Evolutionary conservation across 2,797 vertebrate genomes (phyloP), one percentile per base, ranked within the genome.

Genomic region (Peromyscus attwateri): DNA sequence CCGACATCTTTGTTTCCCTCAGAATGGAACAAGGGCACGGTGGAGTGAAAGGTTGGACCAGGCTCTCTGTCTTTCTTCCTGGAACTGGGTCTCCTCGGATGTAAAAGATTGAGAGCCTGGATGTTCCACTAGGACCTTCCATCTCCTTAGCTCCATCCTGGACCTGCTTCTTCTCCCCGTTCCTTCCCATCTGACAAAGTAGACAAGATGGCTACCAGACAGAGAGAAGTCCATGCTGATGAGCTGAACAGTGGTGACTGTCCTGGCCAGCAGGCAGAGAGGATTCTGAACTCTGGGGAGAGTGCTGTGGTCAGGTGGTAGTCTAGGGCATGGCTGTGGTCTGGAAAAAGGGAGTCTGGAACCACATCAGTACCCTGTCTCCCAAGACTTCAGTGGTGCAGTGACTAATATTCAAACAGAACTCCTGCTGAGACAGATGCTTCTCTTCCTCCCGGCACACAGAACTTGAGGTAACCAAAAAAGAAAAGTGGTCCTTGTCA

Each of bases 321-420:
- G 1, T 0, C 49, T 52, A 52, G 68, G 60, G 0, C 2, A 0
- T 7, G n/a, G 31, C 8, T 13, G 16, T 37, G 37, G 13, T 31
- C 17, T 0, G 0, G 21, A 13, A 14, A 79, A 55, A 9, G 55
- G 52, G 10, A n/a, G 71, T 31, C 23, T 34, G 1, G 62, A 52
- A 6, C 5, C 25, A 16, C 12, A 13, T 14, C 31, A 9, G 5
- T 29, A 40, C 9, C 21, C 31, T 55, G 5, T 71, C 62, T 85
- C 80, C 60, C 6, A 31, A 82, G 92, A 75, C 37, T 31, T 73
- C 31, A 0, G 3, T 0, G 13, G 14, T 1, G 21, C 62, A 87
- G 10, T 8, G 29, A 70, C 13, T 70, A n/a, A 85, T n/a, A 49
- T 85, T 46, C 62, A 85, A 25, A 31, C 0, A 25, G 81, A n/a